Percentiles rank a stretch among this genome's conserved stretches.
Conservation (phyloP, 2,888 invertebrate genomes). For the Leptinotarsa peninsularis region DNA sequence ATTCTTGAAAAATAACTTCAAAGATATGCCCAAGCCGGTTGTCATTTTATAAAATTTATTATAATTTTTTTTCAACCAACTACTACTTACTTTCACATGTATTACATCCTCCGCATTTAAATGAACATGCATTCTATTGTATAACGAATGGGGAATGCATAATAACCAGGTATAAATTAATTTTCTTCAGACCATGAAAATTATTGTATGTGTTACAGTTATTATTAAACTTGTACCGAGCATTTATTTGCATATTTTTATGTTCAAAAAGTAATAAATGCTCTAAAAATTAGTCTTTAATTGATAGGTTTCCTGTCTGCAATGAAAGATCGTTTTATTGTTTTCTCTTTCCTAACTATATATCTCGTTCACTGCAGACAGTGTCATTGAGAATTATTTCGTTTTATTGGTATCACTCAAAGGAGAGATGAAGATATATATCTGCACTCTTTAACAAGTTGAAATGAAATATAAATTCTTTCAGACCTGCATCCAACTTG, state of each 20-base stretch:
- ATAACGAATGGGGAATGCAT: constrained; percentile 30
- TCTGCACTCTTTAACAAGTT: too few species aligned
- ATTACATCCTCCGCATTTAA: constrained; percentile 33
- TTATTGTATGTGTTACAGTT: constrained; percentile 28
- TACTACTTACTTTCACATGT: constrained; percentile 31
- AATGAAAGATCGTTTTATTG: neutral
- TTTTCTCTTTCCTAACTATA: constrained; percentile 4
- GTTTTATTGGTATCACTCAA: neutral
- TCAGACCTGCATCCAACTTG: too few species aligned
- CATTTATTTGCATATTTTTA: constrained; percentile 32
- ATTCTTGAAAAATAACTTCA: constrained; percentile 22
- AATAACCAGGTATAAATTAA: constrained; percentile 38
- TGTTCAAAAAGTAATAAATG: constrained; percentile 27
- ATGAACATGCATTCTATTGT: constrained; percentile 36
- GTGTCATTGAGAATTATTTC: constrained; percentile 4
- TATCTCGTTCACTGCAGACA: neutral
- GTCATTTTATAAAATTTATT: constrained; percentile 30
- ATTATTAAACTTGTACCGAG: constrained; percentile 22
- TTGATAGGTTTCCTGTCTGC: constrained; percentile 35
- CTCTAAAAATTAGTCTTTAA: constrained; percentile 28
- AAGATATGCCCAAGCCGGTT: constrained; percentile 12
- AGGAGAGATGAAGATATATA: neutral
- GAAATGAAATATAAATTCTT: too few species aligned
- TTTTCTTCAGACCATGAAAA: constrained; percentile 39
- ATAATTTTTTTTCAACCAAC: constrained; percentile 23